These are phyloP conservation scores for Callospermophilus lateralis DNA, from an alignment of 2,113 vertebrate species.

Conservation along the genomic window DNA sequence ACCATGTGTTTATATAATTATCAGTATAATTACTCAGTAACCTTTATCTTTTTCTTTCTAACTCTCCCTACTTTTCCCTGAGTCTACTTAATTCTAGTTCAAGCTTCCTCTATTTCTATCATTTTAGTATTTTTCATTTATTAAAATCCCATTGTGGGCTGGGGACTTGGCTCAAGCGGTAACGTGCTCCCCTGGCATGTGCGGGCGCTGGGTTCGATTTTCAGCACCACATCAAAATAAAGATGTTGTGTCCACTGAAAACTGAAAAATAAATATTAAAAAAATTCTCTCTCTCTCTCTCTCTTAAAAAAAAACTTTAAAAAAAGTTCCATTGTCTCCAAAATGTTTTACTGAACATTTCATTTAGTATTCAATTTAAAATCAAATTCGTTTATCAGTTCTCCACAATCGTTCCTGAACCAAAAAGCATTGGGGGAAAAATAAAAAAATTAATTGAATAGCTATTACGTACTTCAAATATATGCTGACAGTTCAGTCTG, in stretches of 20 bases:
- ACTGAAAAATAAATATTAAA: no score
- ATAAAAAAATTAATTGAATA: slow-evolving; percentile 9
- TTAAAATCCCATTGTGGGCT: slow-evolving; percentile 23
- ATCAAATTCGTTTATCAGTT: background rate
- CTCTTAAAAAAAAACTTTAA: no score
- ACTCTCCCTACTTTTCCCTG: background rate
- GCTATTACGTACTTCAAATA: background rate
- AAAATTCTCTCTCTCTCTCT: no score
- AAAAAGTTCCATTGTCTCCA: background rate
- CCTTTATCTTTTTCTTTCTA: background rate
- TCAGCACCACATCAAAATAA: no score
- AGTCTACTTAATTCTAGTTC: background rate
- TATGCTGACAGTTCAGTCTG: background rate
- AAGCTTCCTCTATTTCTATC: background rate
- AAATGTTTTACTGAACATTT: slow-evolving; percentile 35
- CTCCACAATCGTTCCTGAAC: background rate
- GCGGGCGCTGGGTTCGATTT: no score
- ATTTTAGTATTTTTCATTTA: background rate
- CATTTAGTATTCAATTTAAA: background rate
- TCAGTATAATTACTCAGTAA: background rate
- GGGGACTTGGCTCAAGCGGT: no score
- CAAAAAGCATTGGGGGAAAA: background rate
- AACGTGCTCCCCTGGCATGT: no score
- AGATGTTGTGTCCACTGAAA: no score
- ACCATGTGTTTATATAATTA: no score